Conservation (phyloP, 2,113 vertebrate species). For the Caloenas nicobarica region DNA sequence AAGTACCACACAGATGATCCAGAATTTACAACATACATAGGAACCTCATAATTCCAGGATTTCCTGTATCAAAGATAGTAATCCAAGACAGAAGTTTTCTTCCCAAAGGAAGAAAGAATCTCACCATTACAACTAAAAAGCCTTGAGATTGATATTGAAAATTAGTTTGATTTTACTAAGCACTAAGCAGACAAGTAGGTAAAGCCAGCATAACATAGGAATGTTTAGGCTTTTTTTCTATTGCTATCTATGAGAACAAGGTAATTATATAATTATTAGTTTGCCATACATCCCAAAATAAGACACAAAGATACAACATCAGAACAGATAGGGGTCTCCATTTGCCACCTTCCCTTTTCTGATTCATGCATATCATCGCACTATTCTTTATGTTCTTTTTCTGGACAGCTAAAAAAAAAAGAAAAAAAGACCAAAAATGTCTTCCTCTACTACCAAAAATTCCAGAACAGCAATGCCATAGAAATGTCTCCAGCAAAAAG, state of each 20-base stretch:
- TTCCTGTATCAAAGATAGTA: not conserved
- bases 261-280: fast-evolving
- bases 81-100: not conserved
- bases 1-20: not conserved
- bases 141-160: not conserved
- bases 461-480: not conserved
- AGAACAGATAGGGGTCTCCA: not conserved
- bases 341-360: not conserved
- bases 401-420: not conserved
- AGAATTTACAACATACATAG: not conserved
- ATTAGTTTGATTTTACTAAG: not conserved
- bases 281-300: not conserved
- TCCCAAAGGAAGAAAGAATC: not conserved
- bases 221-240: not conserved
- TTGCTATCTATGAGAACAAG: not conserved
- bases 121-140: not conserved
- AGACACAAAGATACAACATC: not conserved
- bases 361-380: not conserved
- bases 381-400: not conserved
- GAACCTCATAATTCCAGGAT: not conserved
- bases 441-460: not conserved
- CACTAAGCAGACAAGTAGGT: not conserved
- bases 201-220: not conserved
- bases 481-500: not conserved
- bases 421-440: no score